Conservation (phyloP, 2,797 vertebrate species). For the Psittacula derbiana region DNA sequence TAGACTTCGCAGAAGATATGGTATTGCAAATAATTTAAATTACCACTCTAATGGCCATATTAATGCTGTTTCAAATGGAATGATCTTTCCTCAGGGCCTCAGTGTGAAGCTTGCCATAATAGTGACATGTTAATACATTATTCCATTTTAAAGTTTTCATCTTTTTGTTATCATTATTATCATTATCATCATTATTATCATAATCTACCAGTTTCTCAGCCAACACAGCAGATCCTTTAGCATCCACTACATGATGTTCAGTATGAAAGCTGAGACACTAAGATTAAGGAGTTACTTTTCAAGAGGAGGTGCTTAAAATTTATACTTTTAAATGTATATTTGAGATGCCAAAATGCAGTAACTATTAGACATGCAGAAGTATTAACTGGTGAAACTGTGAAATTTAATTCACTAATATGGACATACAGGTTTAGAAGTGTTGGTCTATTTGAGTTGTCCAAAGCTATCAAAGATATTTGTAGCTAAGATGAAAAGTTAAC, state of each 20-base stretch:
- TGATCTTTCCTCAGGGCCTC: neutral
- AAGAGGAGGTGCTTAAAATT: neutral
- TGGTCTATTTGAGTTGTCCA: neutral
- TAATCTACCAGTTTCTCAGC: neutral
- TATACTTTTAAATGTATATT: neutral
- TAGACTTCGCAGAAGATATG: neutral
- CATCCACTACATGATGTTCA: neutral
- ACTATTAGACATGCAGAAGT: neutral
- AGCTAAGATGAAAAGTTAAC: neutral
- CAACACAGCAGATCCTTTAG: neutral
- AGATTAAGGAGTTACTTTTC: neutral
- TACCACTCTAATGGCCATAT: neutral
- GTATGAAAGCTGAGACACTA: neutral
- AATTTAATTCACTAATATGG: neutral
- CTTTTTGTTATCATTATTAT: neutral
- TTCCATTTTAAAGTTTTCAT: neutral
- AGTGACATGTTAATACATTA: neutral
- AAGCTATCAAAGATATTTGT: neutral
- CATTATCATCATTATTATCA: neutral
- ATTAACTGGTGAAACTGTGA: neutral
- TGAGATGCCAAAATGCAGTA: neutral
- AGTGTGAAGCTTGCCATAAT: neutral
- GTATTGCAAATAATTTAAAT: neutral
- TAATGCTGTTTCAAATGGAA: neutral
- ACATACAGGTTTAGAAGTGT: neutral